Evolutionary conservation across 2,888 invertebrate genomes (phyloP).

Genomic region (Drosophila flavopinicola): DNA sequence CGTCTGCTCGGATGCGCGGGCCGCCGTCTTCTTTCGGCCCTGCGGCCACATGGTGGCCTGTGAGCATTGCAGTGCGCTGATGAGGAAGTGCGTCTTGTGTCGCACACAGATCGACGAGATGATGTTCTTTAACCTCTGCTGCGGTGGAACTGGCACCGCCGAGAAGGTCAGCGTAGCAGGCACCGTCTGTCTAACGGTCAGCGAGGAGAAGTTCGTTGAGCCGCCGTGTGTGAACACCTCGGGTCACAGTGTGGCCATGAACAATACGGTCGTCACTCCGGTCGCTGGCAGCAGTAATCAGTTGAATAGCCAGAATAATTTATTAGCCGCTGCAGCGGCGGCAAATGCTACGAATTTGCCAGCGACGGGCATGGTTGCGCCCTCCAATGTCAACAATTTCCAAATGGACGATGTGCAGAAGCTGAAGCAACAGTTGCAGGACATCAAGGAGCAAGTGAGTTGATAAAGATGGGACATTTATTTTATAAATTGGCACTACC

Average conservation of each 20-base stretch:
- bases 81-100: conserved; percentile 99
- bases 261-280: conserved; percentile 82
- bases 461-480: too few species aligned
- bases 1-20: conserved; percentile 97
- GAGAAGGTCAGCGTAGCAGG: conserved; percentile 76
- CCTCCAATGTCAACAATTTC: conserved; percentile 88
- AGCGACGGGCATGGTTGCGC: conserved; percentile 67
- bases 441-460: conserved; percentile 97
- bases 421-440: conserved; percentile 96
- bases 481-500: too few species aligned
- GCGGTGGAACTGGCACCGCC: conserved; percentile 85
- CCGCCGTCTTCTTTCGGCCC: conserved; percentile 96
- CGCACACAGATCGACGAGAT: conserved; percentile 93
- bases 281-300: conserved; percentile 76
- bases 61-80: conserved; percentile 94
- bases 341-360: conserved; percentile 55
- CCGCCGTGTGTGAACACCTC: conserved; percentile 81
- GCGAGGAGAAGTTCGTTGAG: conserved; percentile 73
- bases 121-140: conserved; percentile 86
- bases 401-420: conserved; percentile 93
- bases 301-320: conserved; percentile 81
- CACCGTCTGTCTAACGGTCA: conserved; percentile 34
- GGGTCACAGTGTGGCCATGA: conserved; percentile 84
- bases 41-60: conserved; percentile 93
- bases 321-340: conserved; percentile 62